phyloP scores from a whole-genome alignment of 1,140 invertebrate genomes.

The Pseudomyrmex pallidus region DNA sequence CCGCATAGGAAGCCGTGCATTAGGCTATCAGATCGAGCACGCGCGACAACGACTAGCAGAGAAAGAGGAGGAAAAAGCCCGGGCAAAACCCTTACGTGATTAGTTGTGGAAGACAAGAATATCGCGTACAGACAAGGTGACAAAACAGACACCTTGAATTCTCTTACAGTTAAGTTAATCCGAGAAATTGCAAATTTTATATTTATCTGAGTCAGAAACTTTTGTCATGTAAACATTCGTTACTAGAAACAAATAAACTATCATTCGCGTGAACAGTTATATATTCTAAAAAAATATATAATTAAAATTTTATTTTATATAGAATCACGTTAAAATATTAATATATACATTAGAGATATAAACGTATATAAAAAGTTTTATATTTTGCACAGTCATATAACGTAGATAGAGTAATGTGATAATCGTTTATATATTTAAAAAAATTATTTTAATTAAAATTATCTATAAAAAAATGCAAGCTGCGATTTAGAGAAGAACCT shows the following conservation, averaged over 20 bases:
- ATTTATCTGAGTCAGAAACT: not conserved
- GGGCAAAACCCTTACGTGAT: slow-evolving; percentile 82
- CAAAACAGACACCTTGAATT: slow-evolving; percentile 54
- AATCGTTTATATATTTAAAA: not conserved
- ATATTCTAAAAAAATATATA: not conserved
- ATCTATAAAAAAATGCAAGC: not conserved
- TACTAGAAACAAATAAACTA: no score
- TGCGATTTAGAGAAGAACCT: not conserved
- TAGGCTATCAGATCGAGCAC: slow-evolving; percentile 85
- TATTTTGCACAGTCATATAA: not conserved
- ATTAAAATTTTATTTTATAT: slow-evolving; percentile 2
- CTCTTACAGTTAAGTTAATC: slow-evolving; percentile 56
- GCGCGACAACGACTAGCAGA: slow-evolving; percentile 78
- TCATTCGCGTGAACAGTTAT: no score
- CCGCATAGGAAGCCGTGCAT: slow-evolving; percentile 85
- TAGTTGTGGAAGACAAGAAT: slow-evolving; percentile 76
- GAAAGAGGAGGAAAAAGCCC: slow-evolving; percentile 77
- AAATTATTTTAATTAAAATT: not conserved
- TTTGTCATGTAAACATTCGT: no score
- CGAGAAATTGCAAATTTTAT: slow-evolving; percentile 59
- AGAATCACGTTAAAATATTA: not conserved
- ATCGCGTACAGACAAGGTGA: not conserved
- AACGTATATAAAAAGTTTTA: not conserved
- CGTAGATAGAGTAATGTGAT: not conserved
- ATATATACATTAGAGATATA: not conserved